Evolutionary conservation across 2,113 vertebrate species (phyloP).

Genomic region (Danionella cerebrum): DNA sequence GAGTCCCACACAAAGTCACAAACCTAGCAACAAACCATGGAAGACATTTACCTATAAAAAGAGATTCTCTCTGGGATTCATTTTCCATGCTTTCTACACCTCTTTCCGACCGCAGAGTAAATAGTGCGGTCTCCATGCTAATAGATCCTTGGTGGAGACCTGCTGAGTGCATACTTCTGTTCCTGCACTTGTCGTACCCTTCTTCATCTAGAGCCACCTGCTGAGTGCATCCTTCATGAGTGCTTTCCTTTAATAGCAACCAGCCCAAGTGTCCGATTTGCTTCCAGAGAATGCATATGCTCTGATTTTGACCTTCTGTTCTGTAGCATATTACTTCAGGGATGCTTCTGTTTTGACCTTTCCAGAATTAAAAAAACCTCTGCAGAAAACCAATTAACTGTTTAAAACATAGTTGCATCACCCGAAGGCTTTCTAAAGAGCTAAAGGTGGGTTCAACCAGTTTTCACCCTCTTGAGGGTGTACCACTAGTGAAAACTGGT

Average conservation of each 20-base stretch:
- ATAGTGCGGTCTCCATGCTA: conserved; percentile 4
- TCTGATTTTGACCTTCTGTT: neutral
- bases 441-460: no score
- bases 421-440: no score
- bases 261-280: neutral
- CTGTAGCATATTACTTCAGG: neutral
- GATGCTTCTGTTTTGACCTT: neutral
- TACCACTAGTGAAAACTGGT: no score
- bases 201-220: conserved; percentile 9
- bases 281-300: neutral
- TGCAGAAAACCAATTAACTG: no score
- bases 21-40: conserved; percentile 37
- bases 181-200: neutral
- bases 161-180: conserved; percentile 30
- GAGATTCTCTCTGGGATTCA: neutral
- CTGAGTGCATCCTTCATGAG: neutral
- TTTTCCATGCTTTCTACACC: neutral
- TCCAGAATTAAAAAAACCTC: no score
- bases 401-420: no score
- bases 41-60: neutral
- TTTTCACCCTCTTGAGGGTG: no score
- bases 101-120: neutral
- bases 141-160: neutral
- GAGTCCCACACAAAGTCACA: conserved; percentile 46
- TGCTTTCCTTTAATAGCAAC: neutral